Percentiles rank a stretch among this genome's conserved stretches.
phyloP scores from a whole-genome alignment of 2,888 invertebrate genomes.

The Caenorhabditis angaria region DNA sequence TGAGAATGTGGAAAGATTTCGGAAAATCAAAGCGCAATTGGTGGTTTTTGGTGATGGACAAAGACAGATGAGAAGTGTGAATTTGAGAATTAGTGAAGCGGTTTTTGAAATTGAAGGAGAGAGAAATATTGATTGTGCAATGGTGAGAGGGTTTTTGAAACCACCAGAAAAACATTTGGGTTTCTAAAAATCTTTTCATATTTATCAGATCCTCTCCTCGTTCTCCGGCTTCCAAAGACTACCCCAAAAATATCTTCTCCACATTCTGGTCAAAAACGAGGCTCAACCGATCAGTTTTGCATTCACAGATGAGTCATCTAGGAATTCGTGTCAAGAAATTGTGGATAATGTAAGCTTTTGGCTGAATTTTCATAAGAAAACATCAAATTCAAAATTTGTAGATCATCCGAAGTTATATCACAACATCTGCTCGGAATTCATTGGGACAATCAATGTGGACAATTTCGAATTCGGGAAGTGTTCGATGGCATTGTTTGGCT shows the following conservation, averaged over 20 bases:
- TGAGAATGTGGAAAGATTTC: background rate
- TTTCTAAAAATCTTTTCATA: constrained; percentile 16
- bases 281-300: constrained; percentile 18
- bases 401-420: constrained; percentile 21
- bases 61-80: constrained; percentile 13
- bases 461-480: constrained; percentile 15
- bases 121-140: background rate
- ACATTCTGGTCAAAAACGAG: constrained; percentile 16
- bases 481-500: constrained; percentile 38
- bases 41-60: constrained; percentile 14
- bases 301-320: constrained; percentile 32
- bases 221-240: constrained; percentile 24
- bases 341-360: constrained; percentile 25
- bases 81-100: background rate
- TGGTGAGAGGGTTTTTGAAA: no score
- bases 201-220: constrained; percentile 12
- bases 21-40: constrained; percentile 23
- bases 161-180: background rate
- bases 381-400: background rate
- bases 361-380: background rate
- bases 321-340: constrained; percentile 7
- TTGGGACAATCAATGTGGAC: constrained; percentile 32
- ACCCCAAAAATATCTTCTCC: constrained; percentile 35
- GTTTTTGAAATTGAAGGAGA: background rate
- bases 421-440: constrained; percentile 15